These are phyloP conservation scores for Manis crassicaudata DNA, from an alignment of 2,797 vertebrate genomes.

Conservation along the genomic window DNA sequence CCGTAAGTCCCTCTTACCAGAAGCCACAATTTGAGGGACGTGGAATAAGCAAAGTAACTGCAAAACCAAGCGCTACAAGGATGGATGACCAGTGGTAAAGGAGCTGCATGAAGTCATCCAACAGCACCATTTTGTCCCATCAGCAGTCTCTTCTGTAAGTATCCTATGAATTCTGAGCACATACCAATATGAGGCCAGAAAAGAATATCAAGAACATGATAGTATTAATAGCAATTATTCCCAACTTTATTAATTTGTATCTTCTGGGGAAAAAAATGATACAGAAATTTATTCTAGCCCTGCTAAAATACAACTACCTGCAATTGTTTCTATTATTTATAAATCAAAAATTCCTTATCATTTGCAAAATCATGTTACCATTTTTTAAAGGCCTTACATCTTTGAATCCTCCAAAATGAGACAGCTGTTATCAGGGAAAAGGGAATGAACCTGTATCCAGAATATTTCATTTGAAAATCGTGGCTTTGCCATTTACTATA, in stretches of 20 bases:
- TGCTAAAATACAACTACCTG: not conserved
- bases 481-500: not conserved
- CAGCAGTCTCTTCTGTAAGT: not conserved
- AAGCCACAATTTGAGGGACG: not conserved
- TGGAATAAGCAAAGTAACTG: not conserved
- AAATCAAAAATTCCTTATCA: not conserved
- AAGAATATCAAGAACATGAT: not conserved
- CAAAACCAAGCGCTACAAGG: not conserved
- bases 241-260: slow-evolving; percentile 31
- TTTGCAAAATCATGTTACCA: not conserved
- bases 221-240: not conserved
- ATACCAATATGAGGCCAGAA: not conserved
- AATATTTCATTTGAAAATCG: not conserved
- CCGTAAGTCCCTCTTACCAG: not conserved
- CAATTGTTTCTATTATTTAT: slow-evolving; percentile 19
- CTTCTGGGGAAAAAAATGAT: not conserved
- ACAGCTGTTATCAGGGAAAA: not conserved
- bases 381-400: not conserved
- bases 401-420: not conserved
- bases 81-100: not conserved
- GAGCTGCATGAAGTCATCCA: not conserved
- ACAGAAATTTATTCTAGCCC: not conserved
- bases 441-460: not conserved
- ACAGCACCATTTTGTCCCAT: not conserved
- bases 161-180: not conserved